A percentile compares a stretch with the other conserved stretches of the same genome.
Evolutionary conservation across 1,140 invertebrate species (phyloP).

Genomic region (Semibalanus balanoides): DNA sequence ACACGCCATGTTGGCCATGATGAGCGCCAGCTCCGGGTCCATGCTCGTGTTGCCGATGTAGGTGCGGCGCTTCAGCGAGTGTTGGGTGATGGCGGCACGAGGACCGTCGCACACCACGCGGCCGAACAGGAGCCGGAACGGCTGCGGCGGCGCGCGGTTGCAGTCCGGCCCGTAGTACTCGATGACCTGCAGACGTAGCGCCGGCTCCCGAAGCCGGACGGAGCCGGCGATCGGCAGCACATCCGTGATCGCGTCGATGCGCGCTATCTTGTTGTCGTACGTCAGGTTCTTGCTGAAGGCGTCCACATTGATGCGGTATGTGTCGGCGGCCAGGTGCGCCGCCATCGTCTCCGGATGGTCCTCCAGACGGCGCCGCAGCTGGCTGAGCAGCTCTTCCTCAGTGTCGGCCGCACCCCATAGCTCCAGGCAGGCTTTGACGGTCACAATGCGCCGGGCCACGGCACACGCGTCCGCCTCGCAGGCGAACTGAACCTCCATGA

Average conservation of each 20-base stretch:
- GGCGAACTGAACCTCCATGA: not conserved
- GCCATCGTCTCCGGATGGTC: not conserved
- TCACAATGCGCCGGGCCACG: not conserved
- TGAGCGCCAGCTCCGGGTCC: conserved; percentile 78
- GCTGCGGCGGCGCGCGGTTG: conserved; percentile 25
- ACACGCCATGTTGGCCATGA: conserved; percentile 87
- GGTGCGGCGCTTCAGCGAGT: conserved; percentile 73
- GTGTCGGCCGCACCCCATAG: not conserved
- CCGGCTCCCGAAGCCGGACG: conserved; percentile 65
- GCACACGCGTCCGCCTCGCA: not conserved
- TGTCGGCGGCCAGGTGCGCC: not conserved
- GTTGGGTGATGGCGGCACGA: conserved; percentile 54
- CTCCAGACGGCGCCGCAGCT: not conserved
- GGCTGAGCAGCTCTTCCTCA: not conserved
- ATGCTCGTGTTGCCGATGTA: conserved; percentile 97
- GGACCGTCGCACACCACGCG: conserved; percentile 58
- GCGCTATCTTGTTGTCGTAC: not conserved
- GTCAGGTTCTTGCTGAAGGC: not conserved
- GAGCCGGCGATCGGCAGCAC: conserved; percentile 62
- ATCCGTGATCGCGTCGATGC: conserved; percentile 43
- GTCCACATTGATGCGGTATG: not conserved
- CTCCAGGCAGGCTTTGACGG: not conserved
- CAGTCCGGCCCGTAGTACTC: conserved; percentile 73
- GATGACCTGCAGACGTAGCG: conserved; percentile 57
- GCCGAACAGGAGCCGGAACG: conserved; percentile 16